A percentile compares a stretch with the other conserved stretches of the same genome.
These are phyloP conservation scores for Synanthedon formicaeformis DNA, from an alignment of 2,888 invertebrate genomes.

Conservation along the genomic window DNA sequence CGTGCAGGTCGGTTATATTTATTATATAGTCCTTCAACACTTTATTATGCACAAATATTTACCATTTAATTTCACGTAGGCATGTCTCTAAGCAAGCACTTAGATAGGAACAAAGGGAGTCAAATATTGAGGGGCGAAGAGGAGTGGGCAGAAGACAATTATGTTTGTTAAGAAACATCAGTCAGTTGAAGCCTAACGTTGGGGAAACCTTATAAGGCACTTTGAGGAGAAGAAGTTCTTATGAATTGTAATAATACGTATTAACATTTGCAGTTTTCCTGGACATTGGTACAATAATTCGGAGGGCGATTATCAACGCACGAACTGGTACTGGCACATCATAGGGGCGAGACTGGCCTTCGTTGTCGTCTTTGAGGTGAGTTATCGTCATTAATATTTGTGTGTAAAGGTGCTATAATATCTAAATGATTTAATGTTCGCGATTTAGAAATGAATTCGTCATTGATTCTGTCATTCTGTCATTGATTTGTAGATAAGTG, in stretches of 20 bases:
- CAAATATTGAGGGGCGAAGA: too few relatives aligned
- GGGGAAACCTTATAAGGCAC: too few relatives aligned
- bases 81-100: background rate
- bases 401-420: background rate
- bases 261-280: conserved; percentile 74
- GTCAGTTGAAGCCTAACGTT: too few relatives aligned
- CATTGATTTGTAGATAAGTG: too few relatives aligned
- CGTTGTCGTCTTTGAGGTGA: conserved; percentile 93
- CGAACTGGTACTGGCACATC: conserved; percentile 89
- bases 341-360: conserved; percentile 91
- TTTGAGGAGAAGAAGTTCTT: too few relatives aligned
- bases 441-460: too few relatives aligned
- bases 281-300: conserved; percentile 79
- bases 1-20: conserved; percentile 69
- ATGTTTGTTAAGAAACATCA: too few relatives aligned
- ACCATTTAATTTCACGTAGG: background rate
- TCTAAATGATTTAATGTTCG: too few relatives aligned
- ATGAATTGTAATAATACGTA: too few relatives aligned
- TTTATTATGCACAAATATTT: background rate
- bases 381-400: conserved; percentile 2
- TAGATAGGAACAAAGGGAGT: too few relatives aligned
- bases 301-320: conserved; percentile 72
- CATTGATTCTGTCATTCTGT: too few relatives aligned
- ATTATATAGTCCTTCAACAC: background rate
- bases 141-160: too few relatives aligned